Percentiles rank a stretch among this genome's conserved stretches.
phyloP scores from a whole-genome alignment of 2,797 vertebrate genomes.

The Amniataba percoides region DNA sequence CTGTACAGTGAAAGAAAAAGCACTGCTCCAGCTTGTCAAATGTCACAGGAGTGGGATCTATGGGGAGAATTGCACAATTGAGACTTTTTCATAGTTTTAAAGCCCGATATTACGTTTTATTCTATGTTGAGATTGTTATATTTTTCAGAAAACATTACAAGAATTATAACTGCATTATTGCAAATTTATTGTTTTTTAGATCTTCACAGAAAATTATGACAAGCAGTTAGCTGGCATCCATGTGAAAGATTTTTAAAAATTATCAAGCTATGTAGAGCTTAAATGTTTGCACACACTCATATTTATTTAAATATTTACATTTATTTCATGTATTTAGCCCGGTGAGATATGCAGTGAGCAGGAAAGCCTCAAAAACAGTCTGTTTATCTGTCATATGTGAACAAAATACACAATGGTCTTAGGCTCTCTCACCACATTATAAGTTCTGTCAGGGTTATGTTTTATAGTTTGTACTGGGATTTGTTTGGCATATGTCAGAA shows the following conservation, averaged over 20 bases:
- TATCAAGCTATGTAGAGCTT: background rate
- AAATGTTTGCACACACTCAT: slow-evolving; percentile 10
- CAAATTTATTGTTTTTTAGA: slow-evolving; percentile 1
- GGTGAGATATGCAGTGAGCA: background rate
- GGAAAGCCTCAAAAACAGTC: background rate
- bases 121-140: background rate
- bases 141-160: background rate
- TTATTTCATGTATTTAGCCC: background rate
- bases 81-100: background rate
- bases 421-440: slow-evolving; percentile 23
- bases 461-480: slow-evolving; percentile 38
- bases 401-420: background rate
- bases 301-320: slow-evolving; percentile 13
- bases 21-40: slow-evolving; percentile 40
- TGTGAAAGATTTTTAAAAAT: background rate
- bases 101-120: background rate
- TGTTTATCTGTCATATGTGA: background rate
- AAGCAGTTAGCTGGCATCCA: background rate
- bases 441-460: slow-evolving; percentile 13
- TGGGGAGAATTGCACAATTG: background rate
- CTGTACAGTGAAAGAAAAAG: slow-evolving; percentile 10
- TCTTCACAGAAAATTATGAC: background rate
- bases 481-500: slow-evolving; percentile 27
- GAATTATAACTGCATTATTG: slow-evolving; percentile 1
- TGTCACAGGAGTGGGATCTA: background rate